Conservation (phyloP, 2,888 invertebrate species). For the Drosophila infuscata region DNA sequence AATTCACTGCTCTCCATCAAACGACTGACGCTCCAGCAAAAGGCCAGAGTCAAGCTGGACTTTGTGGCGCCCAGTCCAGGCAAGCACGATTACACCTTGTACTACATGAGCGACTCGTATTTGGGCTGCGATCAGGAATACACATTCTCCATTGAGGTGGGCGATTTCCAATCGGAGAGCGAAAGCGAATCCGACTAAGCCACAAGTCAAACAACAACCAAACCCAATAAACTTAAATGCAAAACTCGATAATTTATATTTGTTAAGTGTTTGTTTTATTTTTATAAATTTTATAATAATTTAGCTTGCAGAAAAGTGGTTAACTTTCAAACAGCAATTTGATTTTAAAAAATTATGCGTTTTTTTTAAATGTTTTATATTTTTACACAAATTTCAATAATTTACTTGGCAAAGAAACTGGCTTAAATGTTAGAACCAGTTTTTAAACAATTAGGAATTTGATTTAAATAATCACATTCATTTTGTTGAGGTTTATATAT, state of each 20-base stretch:
- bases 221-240: constrained; percentile 21
- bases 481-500: neutral
- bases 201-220: neutral
- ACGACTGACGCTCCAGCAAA: constrained; percentile 96
- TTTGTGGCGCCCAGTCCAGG: constrained; percentile 97
- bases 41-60: constrained; percentile 90
- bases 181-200: constrained; percentile 87
- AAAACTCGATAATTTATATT: neutral
- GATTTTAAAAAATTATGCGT: neutral
- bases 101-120: constrained; percentile 99
- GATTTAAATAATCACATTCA: too few relatives aligned
- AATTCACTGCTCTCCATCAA: constrained; percentile 99
- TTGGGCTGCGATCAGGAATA: constrained; percentile 99
- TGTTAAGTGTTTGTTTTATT: constrained; percentile 1
- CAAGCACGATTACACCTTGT: constrained; percentile 95
- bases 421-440: too few relatives aligned
- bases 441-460: too few relatives aligned
- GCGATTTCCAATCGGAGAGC: constrained; percentile 89
- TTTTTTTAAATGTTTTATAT: neutral
- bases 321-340: neutral
- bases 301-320: neutral
- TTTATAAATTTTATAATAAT: neutral
- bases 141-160: constrained; percentile 94
- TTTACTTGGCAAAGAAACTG: too few relatives aligned
- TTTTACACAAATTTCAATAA: too few relatives aligned